phyloP scores from a whole-genome alignment of 2,888 invertebrate species.

The Lydus trimaculatus region DNA sequence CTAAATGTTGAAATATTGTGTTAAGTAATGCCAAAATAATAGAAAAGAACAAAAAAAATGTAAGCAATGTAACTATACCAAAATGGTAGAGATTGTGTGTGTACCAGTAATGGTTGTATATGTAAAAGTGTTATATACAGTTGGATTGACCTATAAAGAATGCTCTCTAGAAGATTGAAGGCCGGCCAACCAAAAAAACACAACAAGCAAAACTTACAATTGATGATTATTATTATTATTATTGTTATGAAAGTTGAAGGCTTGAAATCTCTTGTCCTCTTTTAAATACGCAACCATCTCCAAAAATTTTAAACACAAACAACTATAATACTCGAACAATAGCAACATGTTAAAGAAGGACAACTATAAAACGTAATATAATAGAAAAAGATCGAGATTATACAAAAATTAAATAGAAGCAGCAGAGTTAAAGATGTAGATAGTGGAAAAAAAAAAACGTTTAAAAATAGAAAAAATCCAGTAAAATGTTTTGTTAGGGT shows the following conservation, averaged over 20 bases:
- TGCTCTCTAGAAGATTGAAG: constrained; percentile 4
- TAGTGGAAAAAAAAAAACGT: no score
- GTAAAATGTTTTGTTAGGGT: no score
- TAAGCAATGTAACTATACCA: no score
- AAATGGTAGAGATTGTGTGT: neutral
- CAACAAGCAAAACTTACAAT: neutral
- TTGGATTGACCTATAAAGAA: constrained; percentile 2
- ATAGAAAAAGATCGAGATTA: no score
- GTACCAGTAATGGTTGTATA: neutral
- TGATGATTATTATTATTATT: neutral
- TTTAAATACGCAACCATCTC: no score
- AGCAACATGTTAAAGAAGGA: neutral
- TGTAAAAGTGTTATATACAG: constrained; percentile 4
- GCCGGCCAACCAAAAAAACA: neutral
- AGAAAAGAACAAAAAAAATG: neutral
- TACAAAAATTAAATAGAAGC: no score
- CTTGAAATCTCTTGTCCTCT: neutral
- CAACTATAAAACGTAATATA: no score
- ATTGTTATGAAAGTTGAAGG: neutral
- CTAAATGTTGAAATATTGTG: no score
- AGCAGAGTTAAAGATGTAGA: no score
- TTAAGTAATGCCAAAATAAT: neutral
- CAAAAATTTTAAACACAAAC: no score
- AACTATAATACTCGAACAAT: no score
- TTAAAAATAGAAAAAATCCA: no score